These are phyloP conservation scores for Scolopax bukidnonensis DNA, from an alignment of 2,797 vertebrate species.

Conservation along the genomic window DNA sequence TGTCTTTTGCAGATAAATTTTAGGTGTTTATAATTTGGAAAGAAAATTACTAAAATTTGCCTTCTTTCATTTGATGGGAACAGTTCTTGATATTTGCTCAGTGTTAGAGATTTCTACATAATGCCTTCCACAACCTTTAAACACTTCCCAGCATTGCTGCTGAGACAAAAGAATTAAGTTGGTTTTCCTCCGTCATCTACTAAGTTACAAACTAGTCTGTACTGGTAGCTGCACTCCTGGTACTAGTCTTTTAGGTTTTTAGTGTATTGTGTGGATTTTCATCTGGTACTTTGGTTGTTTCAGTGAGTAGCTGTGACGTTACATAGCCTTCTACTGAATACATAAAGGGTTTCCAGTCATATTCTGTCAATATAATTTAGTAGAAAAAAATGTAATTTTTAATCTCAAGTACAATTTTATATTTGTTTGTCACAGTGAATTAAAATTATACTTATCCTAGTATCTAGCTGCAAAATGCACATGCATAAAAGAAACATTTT, in stretches of 20 bases:
- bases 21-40: not conserved
- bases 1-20: not conserved
- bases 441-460: not conserved
- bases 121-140: not conserved
- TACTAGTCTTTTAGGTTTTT: not conserved
- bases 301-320: conserved; percentile 31
- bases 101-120: not conserved
- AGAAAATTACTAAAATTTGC: not conserved
- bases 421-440: conserved; percentile 30
- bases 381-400: not conserved
- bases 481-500: not conserved
- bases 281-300: conserved; percentile 36
- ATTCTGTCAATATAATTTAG: conserved; percentile 24
- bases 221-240: not conserved
- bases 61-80: not conserved
- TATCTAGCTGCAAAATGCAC: not conserved
- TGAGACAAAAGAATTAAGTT: not conserved
- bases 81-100: not conserved
- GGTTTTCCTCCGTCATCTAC: not conserved
- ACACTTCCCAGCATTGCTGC: not conserved
- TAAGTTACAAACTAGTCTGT: not conserved
- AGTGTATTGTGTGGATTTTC: conserved; percentile 32
- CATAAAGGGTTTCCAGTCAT: conserved; percentile 1
- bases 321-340: not conserved
- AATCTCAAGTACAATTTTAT: not conserved